Conservation (phyloP, 2,113 vertebrate genomes). For the Natator depressus region DNA sequence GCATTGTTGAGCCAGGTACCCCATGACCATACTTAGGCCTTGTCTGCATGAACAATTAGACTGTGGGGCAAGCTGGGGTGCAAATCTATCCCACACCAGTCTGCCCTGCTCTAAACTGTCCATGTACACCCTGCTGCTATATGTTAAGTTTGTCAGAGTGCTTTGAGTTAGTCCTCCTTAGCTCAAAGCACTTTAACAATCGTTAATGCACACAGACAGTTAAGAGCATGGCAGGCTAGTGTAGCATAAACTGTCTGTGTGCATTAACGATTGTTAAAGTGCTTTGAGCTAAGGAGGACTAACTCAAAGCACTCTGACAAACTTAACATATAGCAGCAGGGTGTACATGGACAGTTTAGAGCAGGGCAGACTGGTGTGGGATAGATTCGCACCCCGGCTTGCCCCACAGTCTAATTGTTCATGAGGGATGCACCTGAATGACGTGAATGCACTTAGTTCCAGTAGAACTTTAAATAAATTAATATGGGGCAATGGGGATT, state of each 20-base stretch:
- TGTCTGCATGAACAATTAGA: neutral
- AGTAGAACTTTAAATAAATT: constrained; percentile 11
- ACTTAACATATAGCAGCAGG: neutral
- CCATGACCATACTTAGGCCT: neutral
- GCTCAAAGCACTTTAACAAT: neutral
- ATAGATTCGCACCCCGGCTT: neutral
- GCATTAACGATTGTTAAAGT: neutral
- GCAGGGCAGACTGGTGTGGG: neutral
- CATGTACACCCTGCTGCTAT: neutral
- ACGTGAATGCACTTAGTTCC: neutral
- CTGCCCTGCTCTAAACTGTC: neutral
- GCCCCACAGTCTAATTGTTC: neutral
- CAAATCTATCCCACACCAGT: neutral
- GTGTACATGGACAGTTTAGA: neutral
- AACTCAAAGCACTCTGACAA: neutral
- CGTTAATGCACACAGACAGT: too few species aligned
- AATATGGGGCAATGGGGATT: neutral
- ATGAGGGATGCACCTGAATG: neutral
- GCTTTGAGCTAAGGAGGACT: neutral
- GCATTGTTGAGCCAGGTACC: neutral
- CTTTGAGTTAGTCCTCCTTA: neutral
- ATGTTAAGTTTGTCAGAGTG: neutral
- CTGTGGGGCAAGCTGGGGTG: neutral
- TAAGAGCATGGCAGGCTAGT: too few species aligned
- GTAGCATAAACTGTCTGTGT: too few species aligned